These are phyloP conservation scores for Spongilla lacustris DNA, from an alignment of 37 sponge, comb jelly and placozoan species.

Conservation along the genomic window DNA sequence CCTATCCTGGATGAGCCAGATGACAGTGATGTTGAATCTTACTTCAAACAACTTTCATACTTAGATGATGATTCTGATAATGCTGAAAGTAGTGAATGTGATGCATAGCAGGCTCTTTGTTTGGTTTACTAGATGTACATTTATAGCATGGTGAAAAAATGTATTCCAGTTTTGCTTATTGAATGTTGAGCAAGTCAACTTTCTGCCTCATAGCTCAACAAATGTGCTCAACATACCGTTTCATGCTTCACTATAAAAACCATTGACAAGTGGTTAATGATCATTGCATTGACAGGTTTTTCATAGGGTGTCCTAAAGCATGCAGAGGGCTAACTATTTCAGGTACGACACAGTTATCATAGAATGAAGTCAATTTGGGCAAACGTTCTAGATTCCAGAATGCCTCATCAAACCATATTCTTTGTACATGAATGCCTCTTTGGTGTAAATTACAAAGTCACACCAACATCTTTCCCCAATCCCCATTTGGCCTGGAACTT, in stretches of 20 bases:
- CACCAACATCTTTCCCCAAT: conserved; percentile 61
- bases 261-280: not conserved
- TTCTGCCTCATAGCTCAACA: not conserved
- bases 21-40: conserved; percentile 14
- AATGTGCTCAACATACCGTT: not conserved
- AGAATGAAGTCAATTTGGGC: conserved; percentile 54
- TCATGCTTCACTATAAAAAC: not conserved
- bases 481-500: conserved; percentile 66
- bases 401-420: conserved; percentile 32
- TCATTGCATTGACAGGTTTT: conserved; percentile 17
- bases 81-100: conserved; percentile 6
- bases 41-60: conserved; percentile 2
- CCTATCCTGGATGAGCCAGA: conserved; percentile 11
- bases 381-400: conserved; percentile 33
- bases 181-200: not conserved
- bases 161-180: not conserved
- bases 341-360: conserved; percentile 64
- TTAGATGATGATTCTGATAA: conserved; percentile 2
- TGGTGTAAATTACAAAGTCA: conserved; percentile 64
- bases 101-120: not conserved
- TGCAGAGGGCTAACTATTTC: conserved; percentile 68
- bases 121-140: conserved; percentile 1
- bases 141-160: not conserved
- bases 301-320: conserved; percentile 43
- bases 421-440: conserved; percentile 46